Evolutionary conservation across 2,113 vertebrate genomes (phyloP), one percentile per base, ranked within the genome.

Genomic region (Pituophis catenifer): DNA sequence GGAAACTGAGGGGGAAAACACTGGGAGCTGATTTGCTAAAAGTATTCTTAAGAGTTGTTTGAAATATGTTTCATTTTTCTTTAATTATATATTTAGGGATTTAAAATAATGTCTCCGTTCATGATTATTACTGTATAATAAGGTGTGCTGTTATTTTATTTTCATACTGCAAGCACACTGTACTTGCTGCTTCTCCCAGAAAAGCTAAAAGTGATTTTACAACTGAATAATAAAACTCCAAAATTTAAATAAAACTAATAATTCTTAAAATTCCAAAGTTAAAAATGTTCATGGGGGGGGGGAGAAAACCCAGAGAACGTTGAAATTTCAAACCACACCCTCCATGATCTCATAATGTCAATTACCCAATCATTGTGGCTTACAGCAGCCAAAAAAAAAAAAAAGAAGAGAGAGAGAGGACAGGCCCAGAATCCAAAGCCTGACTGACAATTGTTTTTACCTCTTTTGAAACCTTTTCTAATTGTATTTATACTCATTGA

Each of bases 21-120:
- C 29, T 13, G 13, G 54, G 55, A 93, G 86, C 19, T n/a, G 92
- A 93, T 94, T 92, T 90, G 91, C 93, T 48, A 57, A 88, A 44
- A 85, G 81, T 29, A 53, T 90, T 90, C 93, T 94, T 95, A 59
- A 48, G 21, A 54, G 92, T 55, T 88, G 88, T 57, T 57, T 48
- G 58, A 17, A 62, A 81, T 81, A 81, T 13, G 9, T 53, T n/a
- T n/a, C 19, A 8, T 53, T 70, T 33, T 50, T n/a, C 7, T 26
- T 53, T 90, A n/a, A 62, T 75, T 65, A 50, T 8, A 21, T 65
- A 53, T 89, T 24, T 12, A 33, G 57, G 57, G 24, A 12, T 24
- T 13, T 26, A 89, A 59, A 90, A 58, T 44, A 48, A 24, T 59
- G 38, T n/a, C 44, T 26, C 38, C 29, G 48, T 58, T 50, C 57